Evolutionary conservation across 2,113 vertebrate species (phyloP).

Genomic region (Nothocercus julius): DNA sequence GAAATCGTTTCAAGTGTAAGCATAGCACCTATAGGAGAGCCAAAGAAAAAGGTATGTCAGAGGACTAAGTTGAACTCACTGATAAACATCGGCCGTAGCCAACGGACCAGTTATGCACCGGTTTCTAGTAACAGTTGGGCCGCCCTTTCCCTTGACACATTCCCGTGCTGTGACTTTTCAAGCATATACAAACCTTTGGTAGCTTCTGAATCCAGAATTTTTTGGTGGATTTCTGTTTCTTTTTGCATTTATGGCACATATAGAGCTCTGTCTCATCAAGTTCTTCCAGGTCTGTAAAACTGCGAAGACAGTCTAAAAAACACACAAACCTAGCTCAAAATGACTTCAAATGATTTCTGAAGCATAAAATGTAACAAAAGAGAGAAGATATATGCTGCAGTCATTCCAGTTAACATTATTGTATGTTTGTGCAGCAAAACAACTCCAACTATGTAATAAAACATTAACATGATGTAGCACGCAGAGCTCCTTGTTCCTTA

Average conservation of each 20-base stretch:
- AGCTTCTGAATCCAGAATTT: conserved; percentile 99
- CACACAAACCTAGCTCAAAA: neutral
- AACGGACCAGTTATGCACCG: no score
- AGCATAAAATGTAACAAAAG: neutral
- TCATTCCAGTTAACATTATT: neutral
- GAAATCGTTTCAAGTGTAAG: conserved; percentile 97
- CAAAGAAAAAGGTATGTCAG: neutral
- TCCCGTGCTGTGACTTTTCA: neutral
- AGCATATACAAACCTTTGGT: conserved; percentile 83
- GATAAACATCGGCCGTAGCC: neutral
- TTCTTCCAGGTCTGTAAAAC: conserved; percentile 98
- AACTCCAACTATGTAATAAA: neutral
- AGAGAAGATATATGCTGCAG: neutral
- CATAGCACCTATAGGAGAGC: conserved; percentile 87
- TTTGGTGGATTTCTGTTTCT: conserved; percentile 97
- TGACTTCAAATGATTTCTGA: no score
- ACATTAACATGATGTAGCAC: neutral
- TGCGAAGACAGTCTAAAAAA: conserved; percentile 89
- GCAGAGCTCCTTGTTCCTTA: neutral
- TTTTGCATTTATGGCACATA: conserved; percentile 97
- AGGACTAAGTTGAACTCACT: rapidly evolving
- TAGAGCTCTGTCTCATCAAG: conserved; percentile 97
- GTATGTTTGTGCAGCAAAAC: neutral
- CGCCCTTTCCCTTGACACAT: neutral
- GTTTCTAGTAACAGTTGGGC: rapidly evolving